Conservation (phyloP, 2,888 invertebrate species). For the Crematogaster levior region DNA sequence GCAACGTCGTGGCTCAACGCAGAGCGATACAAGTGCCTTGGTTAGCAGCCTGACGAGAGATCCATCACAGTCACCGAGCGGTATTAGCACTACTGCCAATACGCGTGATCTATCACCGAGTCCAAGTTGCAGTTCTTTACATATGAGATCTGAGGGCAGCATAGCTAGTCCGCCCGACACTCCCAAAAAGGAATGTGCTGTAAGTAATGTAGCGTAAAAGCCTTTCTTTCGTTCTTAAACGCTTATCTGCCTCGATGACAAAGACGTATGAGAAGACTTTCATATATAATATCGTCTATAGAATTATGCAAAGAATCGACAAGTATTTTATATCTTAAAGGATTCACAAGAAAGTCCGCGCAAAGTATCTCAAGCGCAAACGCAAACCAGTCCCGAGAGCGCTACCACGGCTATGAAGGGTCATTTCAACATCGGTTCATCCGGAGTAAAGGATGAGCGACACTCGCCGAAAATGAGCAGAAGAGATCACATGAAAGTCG, state of each 20-base stretch:
- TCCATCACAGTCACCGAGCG: constrained; percentile 88
- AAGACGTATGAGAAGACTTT: not conserved
- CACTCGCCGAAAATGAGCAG: constrained; percentile 87
- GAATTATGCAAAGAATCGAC: not conserved
- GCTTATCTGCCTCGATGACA: not conserved
- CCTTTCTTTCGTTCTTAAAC: not conserved
- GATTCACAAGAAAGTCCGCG: constrained; percentile 83
- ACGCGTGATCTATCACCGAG: constrained; percentile 87
- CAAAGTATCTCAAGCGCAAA: constrained; percentile 86
- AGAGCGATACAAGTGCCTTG: constrained; percentile 89
- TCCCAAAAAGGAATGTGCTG: constrained; percentile 84
- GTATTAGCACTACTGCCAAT: constrained; percentile 85
- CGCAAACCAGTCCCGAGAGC: constrained; percentile 87
- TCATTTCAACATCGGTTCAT: constrained; percentile 89
- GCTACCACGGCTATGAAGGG: constrained; percentile 85
- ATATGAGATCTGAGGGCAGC: constrained; percentile 86
- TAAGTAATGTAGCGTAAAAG: constrained; percentile 51
- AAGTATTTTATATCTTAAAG: constrained; percentile 69
- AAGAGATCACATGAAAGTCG: constrained; percentile 86
- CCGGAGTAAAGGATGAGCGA: constrained; percentile 87
- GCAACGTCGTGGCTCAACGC: constrained; percentile 87
- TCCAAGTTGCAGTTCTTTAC: constrained; percentile 87
- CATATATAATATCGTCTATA: not conserved
- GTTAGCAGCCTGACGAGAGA: constrained; percentile 89
- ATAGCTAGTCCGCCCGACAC: constrained; percentile 86